phyloP scores from a whole-genome alignment of 2,797 vertebrate genomes.

The Tenualosa ilisha region DNA sequence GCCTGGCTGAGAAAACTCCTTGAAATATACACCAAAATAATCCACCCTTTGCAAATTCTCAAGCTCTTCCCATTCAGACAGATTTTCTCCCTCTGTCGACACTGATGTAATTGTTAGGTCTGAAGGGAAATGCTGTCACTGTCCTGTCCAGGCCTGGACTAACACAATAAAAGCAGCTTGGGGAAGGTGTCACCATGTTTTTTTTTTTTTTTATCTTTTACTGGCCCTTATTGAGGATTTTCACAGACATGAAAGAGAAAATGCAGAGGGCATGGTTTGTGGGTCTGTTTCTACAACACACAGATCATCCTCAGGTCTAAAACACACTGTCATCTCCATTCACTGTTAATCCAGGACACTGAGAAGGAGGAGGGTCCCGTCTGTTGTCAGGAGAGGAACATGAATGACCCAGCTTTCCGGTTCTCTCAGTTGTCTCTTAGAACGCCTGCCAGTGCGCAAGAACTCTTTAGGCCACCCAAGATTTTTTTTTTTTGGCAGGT shows the following conservation, averaged over 20 bases:
- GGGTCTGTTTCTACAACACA: constrained; percentile 10
- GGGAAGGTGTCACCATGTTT: background rate
- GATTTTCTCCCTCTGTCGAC: constrained; percentile 8
- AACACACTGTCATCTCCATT: constrained; percentile 3
- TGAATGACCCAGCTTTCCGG: background rate
- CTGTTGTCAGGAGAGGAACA: background rate
- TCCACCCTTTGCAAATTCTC: background rate
- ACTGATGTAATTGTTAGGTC: constrained; percentile 12
- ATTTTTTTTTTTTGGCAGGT: background rate
- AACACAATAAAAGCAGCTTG: background rate
- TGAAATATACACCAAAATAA: constrained; percentile 21
- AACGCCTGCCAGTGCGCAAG: background rate
- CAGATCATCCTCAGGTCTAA: background rate
- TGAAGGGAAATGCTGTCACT: constrained; percentile 2
- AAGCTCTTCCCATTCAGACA: background rate
- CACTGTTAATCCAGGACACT: constrained; percentile 13
- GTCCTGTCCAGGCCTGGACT: constrained; percentile 17
- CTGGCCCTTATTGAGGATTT: constrained; percentile 6
- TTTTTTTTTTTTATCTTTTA: background rate
- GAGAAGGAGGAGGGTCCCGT: constrained; percentile 9
- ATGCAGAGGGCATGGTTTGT: background rate
- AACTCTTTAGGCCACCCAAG: constrained; percentile 8
- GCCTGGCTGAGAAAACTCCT: background rate
- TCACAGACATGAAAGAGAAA: constrained; percentile 6
- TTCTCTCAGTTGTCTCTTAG: background rate